Evolutionary conservation across 2,797 vertebrate genomes (phyloP).

Genomic region (Sebastolobus alascanus): DNA sequence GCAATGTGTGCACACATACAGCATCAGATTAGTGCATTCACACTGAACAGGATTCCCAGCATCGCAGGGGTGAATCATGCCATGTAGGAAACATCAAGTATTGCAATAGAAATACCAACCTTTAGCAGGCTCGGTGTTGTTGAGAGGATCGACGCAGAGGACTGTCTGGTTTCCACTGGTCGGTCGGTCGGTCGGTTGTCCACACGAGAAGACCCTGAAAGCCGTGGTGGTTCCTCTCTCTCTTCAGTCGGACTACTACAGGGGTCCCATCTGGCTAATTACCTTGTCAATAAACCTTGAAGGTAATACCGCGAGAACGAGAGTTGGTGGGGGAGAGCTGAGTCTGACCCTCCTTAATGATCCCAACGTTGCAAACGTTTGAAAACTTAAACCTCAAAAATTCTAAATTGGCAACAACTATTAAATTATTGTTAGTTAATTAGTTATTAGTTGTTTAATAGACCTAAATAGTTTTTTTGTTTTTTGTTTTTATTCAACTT

Average conservation of each 20-base stretch:
- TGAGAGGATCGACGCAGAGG: not conserved
- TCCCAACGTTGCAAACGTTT: no score
- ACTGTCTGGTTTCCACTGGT: constrained; percentile 1
- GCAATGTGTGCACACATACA: not conserved
- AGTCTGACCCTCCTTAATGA: not conserved
- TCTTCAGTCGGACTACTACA: constrained; percentile 32
- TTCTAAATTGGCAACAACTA: no score
- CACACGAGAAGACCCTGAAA: constrained; percentile 9
- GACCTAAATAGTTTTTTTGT: no score
- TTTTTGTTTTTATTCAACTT: no score
- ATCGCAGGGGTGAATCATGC: not conserved
- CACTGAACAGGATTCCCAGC: not conserved
- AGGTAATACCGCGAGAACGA: constrained; percentile 56
- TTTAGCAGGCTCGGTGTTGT: constrained; percentile 15
- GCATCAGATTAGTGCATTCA: not conserved
- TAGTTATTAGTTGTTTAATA: no score
- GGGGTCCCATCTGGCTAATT: constrained; percentile 78
- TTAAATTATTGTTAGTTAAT: no score
- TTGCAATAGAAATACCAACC: constrained; percentile 31
- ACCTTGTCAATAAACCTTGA: constrained; percentile 71
- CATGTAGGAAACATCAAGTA: constrained; percentile 11
- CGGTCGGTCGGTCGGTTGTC: not conserved
- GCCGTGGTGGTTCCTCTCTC: constrained; percentile 18
- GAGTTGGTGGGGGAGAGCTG: constrained; percentile 24
- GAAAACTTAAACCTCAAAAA: no score